A percentile compares a stretch with the other conserved stretches of the same genome.
phyloP scores from a whole-genome alignment of 2,888 invertebrate species.

The Euclidia mi region DNA sequence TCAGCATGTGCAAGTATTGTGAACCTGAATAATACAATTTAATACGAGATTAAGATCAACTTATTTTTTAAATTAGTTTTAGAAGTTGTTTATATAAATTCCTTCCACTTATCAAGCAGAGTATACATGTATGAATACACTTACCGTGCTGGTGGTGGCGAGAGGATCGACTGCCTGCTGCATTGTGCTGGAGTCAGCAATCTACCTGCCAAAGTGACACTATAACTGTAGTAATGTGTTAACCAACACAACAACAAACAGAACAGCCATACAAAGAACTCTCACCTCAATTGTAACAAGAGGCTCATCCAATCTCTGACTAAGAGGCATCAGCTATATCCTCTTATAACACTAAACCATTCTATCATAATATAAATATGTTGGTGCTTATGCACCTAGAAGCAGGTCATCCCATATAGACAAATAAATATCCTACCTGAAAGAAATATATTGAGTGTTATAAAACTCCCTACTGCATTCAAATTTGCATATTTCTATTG shows the following conservation, averaged over 20 bases:
- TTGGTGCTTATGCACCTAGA: constrained; percentile 85
- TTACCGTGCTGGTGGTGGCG: constrained; percentile 88
- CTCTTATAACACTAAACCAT: constrained; percentile 85
- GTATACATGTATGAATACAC: constrained; percentile 17
- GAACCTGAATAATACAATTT: too few species aligned
- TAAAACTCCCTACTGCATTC: constrained; percentile 21
- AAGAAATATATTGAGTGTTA: constrained; percentile 62
- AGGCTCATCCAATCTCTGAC: constrained; percentile 89
- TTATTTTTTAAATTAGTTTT: too few species aligned
- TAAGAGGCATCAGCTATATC: constrained; percentile 90
- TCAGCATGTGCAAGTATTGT: too few species aligned
- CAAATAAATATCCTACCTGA: constrained; percentile 78
- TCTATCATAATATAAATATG: constrained; percentile 85
- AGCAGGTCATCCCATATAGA: constrained; percentile 78
- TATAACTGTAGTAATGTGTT: constrained; percentile 71
- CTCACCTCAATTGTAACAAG: constrained; percentile 90
- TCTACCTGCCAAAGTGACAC: constrained; percentile 88
- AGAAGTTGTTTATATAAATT: too few species aligned
- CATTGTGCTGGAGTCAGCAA: constrained; percentile 90
- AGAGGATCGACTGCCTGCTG: constrained; percentile 90
- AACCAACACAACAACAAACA: constrained; percentile 22
- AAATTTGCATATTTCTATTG: constrained; percentile 6
- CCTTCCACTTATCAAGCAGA: too few species aligned
- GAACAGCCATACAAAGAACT: constrained; percentile 53
- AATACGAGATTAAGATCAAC: too few species aligned